Evolutionary conservation across 2,888 invertebrate species (phyloP), one percentile per base, ranked within the genome.

Genomic region (Eilema griseolum): DNA sequence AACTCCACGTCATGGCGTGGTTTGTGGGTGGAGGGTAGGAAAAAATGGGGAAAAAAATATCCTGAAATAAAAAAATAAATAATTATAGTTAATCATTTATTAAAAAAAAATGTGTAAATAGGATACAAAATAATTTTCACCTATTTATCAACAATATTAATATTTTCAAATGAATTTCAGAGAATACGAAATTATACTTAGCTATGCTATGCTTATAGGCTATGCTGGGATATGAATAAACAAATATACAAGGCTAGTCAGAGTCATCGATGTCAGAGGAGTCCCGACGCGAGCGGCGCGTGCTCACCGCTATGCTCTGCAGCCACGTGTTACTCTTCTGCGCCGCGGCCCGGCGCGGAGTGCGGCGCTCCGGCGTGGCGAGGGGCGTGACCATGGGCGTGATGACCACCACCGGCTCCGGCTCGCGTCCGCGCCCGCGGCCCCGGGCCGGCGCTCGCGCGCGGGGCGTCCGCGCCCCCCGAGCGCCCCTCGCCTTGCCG

Each of bases 231-330:
- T 28, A n/a, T n/a, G 1, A 41, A 26, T 41, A 33, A 37, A 37
- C 11, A 57, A 28, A n/a, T 28, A 7, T 31, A 14, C 24, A 4
- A n/a, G 33, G 57, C 89, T 83, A 93, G 76, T 94, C 93, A 0
- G 93, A 93, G 67, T 92, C 86, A n/a, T 92, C 94, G 24, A 93
- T 92, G 61, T 93, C 93, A 0, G 90, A 89, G 12, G 92, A 90
- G 64, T 86, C 85, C 23, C 88, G 86, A 0, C 89, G 85, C 37
- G 66, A 66, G 28, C 89, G 88, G 11, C 89, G 89, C 11, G 86
- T 76, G 73, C 73, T 82, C 10, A 86, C 85, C 14, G 92, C 82
- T 75, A 90, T 81, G 73, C 80, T 91, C 76, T 93, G 91, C 63
- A 93, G 83, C 92, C 90, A 92, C n/a, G 88, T 84, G 59, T 83